phyloP scores from a whole-genome alignment of 2,797 vertebrate genomes.

The Rhinoraja longicauda region DNA sequence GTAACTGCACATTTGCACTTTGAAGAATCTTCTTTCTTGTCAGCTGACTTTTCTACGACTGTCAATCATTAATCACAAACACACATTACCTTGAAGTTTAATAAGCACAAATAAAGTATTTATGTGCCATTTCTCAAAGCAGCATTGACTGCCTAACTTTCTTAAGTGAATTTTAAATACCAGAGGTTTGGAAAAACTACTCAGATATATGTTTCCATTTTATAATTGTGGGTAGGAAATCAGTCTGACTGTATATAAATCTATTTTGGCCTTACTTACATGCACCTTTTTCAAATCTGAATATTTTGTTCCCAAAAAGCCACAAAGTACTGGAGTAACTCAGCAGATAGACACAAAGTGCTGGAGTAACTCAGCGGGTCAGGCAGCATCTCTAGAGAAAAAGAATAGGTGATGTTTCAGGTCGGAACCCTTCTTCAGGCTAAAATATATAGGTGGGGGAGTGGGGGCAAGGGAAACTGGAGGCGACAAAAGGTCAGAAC shows the following conservation, averaged over 20 bases:
- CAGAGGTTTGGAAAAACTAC: background rate
- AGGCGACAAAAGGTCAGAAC: no score
- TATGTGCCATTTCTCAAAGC: conserved; percentile 6
- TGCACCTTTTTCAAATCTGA: background rate
- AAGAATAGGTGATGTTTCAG: no score
- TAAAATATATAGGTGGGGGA: no score
- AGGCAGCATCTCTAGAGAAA: no score
- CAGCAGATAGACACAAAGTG: no score
- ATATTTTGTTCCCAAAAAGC: background rate
- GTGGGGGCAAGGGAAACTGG: no score
- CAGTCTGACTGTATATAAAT: background rate
- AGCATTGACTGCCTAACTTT: background rate
- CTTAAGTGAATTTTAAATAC: conserved; percentile 34
- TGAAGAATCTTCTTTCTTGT: conserved; percentile 10
- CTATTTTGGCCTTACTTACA: background rate
- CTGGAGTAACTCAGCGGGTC: no score
- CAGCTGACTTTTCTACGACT: background rate
- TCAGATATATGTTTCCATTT: conserved; percentile 11
- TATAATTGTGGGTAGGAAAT: background rate
- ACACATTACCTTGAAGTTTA: background rate
- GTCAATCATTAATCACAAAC: conserved; percentile 35
- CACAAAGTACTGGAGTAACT: no score
- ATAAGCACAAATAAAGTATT: conserved; percentile 29
- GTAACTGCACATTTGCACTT: background rate
- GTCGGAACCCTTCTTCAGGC: no score